Conservation (phyloP, 2,797 vertebrate species). For the Leuciscus waleckii region DNA sequence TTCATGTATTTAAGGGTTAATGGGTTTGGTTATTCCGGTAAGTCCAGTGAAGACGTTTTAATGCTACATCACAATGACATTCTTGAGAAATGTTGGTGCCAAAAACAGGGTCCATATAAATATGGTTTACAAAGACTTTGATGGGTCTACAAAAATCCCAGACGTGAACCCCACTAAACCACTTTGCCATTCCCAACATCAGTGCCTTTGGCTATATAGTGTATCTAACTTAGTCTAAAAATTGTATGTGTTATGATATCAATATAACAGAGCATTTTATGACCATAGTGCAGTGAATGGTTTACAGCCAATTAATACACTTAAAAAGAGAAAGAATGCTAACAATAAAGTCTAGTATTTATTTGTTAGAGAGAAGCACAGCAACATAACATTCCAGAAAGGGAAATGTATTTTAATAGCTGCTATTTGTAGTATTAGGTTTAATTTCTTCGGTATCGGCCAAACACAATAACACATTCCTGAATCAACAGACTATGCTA, state of each 20-base stretch:
- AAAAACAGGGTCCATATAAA: background rate
- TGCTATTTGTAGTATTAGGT: background rate
- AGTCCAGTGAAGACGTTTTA: background rate
- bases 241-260: conserved; percentile 2
- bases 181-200: background rate
- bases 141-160: background rate
- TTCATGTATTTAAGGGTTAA: too few species aligned
- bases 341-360: background rate
- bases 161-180: background rate
- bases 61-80: background rate
- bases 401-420: conserved; percentile 16
- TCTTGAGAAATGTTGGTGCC: background rate
- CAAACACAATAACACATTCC: conserved; percentile 65
- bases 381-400: background rate
- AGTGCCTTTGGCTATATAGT: conserved; percentile 21
- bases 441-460: background rate
- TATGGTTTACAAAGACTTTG: background rate
- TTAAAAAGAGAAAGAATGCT: background rate
- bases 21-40: background rate
- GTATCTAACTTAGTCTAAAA: background rate
- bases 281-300: conserved; percentile 12
- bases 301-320: background rate
- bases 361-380: conserved; percentile 13
- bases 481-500: conserved; percentile 59
- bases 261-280: conserved; percentile 12